Percentiles rank a stretch among this genome's conserved stretches.
Evolutionary conservation across 2,113 vertebrate genomes (phyloP).

Genomic region (Diadophis punctatus): DNA sequence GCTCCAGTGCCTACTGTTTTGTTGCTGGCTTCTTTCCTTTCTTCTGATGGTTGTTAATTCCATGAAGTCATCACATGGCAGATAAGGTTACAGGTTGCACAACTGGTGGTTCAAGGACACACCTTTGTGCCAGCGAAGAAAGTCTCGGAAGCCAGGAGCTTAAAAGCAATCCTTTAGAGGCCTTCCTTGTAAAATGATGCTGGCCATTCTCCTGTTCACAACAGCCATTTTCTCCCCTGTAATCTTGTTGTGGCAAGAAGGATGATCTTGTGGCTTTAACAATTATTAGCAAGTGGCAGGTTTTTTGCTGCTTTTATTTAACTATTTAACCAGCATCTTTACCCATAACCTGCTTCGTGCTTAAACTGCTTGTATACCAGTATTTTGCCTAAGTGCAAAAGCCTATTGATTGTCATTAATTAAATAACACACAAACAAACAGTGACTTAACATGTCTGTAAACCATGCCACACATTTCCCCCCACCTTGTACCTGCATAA

Average conservation of each 20-base stretch:
- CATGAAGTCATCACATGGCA: background rate
- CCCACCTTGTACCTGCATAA: background rate
- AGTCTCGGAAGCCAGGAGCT: background rate
- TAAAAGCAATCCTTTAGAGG: background rate
- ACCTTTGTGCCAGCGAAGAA: background rate
- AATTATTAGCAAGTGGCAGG: background rate
- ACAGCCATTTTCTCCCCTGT: background rate
- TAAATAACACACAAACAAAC: background rate
- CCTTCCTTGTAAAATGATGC: background rate
- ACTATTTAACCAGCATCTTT: background rate
- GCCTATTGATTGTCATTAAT: background rate
- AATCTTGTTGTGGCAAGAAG: background rate
- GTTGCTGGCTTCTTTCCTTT: background rate
- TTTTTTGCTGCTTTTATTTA: background rate
- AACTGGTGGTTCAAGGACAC: background rate
- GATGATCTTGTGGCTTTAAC: background rate
- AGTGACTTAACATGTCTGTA: background rate
- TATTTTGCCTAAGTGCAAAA: background rate
- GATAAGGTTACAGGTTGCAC: slow-evolving; percentile 7
- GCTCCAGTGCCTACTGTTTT: background rate
- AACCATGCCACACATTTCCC: background rate
- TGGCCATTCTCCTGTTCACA: background rate
- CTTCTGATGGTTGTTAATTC: background rate
- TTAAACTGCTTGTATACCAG: background rate
- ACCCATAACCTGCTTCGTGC: background rate